phyloP scores from a whole-genome alignment of 2,888 invertebrate species.

The Anthophora plumipes region DNA sequence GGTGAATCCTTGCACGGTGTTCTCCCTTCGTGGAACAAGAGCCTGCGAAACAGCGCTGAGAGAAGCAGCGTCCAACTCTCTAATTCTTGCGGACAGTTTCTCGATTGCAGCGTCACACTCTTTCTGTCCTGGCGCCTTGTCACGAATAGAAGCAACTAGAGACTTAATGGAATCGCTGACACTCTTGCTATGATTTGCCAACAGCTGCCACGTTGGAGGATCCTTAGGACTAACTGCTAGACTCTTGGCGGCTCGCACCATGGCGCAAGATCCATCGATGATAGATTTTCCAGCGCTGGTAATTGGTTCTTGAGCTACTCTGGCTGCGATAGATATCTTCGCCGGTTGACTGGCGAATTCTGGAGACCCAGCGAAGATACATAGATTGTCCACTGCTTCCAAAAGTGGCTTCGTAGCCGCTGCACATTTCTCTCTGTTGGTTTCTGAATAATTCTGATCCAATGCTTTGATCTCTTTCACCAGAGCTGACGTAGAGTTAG shows the following conservation, averaged over 20 bases:
- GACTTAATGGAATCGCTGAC: constrained; percentile 98
- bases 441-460: constrained; percentile 93
- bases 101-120: constrained; percentile 96
- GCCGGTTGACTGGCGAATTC: constrained; percentile 98
- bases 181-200: constrained; percentile 96
- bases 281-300: constrained; percentile 91
- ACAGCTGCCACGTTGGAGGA: constrained; percentile 96
- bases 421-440: constrained; percentile 90
- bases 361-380: constrained; percentile 94
- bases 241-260: constrained; percentile 96
- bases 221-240: constrained; percentile 95
- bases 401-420: constrained; percentile 93
- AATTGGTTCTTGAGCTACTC: constrained; percentile 94
- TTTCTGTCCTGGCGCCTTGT: constrained; percentile 97
- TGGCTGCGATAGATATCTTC: constrained; percentile 93
- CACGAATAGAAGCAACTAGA: constrained; percentile 96
- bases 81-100: constrained; percentile 90
- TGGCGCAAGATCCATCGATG: constrained; percentile 94
- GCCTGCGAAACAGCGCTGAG: constrained; percentile 95
- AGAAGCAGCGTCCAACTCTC: constrained; percentile 94
- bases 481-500: constrained; percentile 96
- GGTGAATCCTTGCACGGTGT: constrained; percentile 90
- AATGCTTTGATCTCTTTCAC: constrained; percentile 97
- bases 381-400: constrained; percentile 96
- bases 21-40: constrained; percentile 89